A percentile compares a stretch with the other conserved stretches of the same genome.
Evolutionary conservation across 2,113 vertebrate genomes (phyloP).

Genomic region (Scartelaos histophorus): DNA sequence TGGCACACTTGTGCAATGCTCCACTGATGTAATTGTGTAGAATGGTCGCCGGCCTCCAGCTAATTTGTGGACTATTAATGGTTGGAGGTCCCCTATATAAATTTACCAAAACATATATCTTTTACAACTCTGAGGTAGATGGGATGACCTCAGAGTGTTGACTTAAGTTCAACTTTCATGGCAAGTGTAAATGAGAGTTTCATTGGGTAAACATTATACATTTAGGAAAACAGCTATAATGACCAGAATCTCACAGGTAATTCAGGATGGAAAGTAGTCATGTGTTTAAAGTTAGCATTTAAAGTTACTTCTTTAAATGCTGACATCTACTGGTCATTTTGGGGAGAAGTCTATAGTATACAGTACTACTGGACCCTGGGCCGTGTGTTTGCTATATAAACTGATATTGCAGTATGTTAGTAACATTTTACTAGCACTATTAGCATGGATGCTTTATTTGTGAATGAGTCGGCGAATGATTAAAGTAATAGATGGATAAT

Average conservation of each 20-base stretch:
- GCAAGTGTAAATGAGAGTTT: conserved; percentile 4
- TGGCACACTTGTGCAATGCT: conserved; percentile 16
- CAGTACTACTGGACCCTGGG: too few species aligned
- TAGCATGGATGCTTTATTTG: too few species aligned
- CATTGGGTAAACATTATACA: conserved; percentile 32
- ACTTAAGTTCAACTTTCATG: conserved; percentile 52
- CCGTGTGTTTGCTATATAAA: too few species aligned
- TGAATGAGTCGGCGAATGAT: too few species aligned
- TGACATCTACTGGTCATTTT: neutral
- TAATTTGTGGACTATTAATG: conserved; percentile 37
- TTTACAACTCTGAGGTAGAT: conserved; percentile 7
- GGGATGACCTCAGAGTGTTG: conserved; percentile 58
- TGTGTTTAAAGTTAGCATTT: neutral
- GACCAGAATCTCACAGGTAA: conserved; percentile 36
- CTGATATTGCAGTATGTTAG: too few species aligned
- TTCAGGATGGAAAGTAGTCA: neutral
- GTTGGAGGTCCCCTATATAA: conserved; percentile 19
- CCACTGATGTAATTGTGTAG: conserved; percentile 40
- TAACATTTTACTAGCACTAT: too few species aligned
- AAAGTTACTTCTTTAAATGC: neutral
- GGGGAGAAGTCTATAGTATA: too few species aligned
- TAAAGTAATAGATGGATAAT: too few species aligned
- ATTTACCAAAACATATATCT: conserved; percentile 39
- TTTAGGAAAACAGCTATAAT: conserved; percentile 36
- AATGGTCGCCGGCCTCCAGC: neutral